These are phyloP conservation scores for Gobio gobio DNA, from an alignment of 2,113 vertebrate genomes.

Conservation along the genomic window DNA sequence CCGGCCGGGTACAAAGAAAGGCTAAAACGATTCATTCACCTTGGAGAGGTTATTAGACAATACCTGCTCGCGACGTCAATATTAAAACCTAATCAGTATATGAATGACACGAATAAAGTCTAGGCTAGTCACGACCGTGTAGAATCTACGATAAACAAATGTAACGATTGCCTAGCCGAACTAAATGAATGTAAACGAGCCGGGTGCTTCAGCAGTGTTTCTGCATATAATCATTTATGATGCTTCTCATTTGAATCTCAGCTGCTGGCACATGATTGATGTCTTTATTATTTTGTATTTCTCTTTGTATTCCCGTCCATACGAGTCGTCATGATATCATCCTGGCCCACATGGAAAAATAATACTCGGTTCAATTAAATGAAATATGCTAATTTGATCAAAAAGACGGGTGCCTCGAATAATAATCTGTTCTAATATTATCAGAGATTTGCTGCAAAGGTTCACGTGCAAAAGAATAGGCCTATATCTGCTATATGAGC, in stretches of 20 bases:
- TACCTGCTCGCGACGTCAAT: neutral
- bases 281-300: neutral
- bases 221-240: neutral
- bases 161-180: neutral
- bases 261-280: neutral
- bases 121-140: neutral
- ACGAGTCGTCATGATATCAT: neutral
- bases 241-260: neutral
- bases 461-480: neutral
- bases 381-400: neutral
- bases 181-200: neutral
- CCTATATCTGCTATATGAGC: neutral
- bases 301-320: neutral
- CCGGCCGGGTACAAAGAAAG: neutral
- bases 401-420: neutral
- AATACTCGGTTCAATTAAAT: neutral
- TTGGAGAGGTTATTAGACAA: constrained; percentile 42
- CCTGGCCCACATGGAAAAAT: neutral
- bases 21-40: constrained; percentile 31
- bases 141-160: no score
- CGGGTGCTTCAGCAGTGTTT: neutral
- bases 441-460: neutral
- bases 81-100: neutral
- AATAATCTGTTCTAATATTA: neutral
- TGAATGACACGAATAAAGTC: neutral